Percentiles rank a stretch among this genome's conserved stretches.
Evolutionary conservation across 2,113 vertebrate genomes (phyloP).

Genomic region (Phoenicopterus ruber): DNA sequence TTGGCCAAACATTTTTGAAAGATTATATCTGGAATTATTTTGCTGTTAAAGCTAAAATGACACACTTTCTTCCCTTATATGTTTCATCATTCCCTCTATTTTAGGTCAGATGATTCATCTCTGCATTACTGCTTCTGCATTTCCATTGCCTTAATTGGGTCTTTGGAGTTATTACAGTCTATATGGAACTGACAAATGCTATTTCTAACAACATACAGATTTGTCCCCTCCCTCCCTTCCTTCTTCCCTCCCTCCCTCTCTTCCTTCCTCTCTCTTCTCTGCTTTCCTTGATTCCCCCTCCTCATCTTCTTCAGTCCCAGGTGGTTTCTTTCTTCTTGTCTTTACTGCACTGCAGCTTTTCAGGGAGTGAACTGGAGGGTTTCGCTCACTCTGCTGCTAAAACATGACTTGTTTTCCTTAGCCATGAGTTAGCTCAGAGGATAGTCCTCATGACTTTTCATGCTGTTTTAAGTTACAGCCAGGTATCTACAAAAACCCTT

Average conservation of each 20-base stretch:
- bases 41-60: slow-evolving; percentile 37
- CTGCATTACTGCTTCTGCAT: slow-evolving; percentile 41
- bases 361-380: not conserved
- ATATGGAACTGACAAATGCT: not conserved
- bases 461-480: not conserved
- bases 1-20: not conserved
- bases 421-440: not conserved
- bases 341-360: not conserved
- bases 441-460: not conserved
- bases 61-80: slow-evolving; percentile 22
- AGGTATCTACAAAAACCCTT: not conserved
- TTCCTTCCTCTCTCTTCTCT: not conserved
- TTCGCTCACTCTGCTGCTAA: not conserved
- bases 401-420: not conserved
- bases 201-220: slow-evolving; percentile 2
- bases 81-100: slow-evolving; percentile 36
- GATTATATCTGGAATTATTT: not conserved
- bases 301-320: not conserved
- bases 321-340: not conserved
- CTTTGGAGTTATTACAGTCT: not conserved
- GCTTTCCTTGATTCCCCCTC: not conserved
- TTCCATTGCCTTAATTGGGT: slow-evolving; percentile 54
- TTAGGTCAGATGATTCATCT: slow-evolving; percentile 63
- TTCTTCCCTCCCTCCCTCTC: not conserved
- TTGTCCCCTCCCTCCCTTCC: not conserved